Conservation (phyloP, 2,797 vertebrate genomes). For the Phoeniculus purpureus region DNA sequence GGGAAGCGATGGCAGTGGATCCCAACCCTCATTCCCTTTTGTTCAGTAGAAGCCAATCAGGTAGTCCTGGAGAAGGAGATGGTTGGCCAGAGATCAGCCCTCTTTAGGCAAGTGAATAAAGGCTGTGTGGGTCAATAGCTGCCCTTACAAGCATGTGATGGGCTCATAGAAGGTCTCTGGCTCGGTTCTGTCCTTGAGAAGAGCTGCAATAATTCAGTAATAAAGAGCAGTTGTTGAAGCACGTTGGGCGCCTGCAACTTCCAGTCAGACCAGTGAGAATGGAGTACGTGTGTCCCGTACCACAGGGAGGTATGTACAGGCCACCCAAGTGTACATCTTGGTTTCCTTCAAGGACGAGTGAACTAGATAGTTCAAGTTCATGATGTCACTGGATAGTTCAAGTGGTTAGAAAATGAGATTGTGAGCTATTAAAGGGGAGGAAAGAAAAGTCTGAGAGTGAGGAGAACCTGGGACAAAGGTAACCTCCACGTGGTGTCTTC, state of each 20-base stretch:
- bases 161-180: not conserved
- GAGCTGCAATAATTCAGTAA: not conserved
- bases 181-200: not conserved
- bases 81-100: not conserved
- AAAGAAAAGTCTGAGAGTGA: not conserved
- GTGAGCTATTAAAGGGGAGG: not conserved
- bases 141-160: not conserved
- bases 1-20: not conserved
- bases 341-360: not conserved
- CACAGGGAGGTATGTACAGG: not conserved
- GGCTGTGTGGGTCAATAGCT: not conserved
- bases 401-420: not conserved
- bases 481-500: not conserved
- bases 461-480: not conserved
- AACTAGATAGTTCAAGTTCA: not conserved
- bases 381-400: not conserved
- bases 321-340: not conserved
- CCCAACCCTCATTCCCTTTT: constrained; percentile 21
- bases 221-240: not conserved
- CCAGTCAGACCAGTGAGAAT: not conserved
- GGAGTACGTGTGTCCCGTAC: not conserved
- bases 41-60: constrained; percentile 39
- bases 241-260: not conserved
- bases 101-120: not conserved
- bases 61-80: constrained; percentile 6